These are phyloP conservation scores for Muntiacus muntjak DNA, from an alignment of 2,113 vertebrate genomes.

Conservation along the genomic window DNA sequence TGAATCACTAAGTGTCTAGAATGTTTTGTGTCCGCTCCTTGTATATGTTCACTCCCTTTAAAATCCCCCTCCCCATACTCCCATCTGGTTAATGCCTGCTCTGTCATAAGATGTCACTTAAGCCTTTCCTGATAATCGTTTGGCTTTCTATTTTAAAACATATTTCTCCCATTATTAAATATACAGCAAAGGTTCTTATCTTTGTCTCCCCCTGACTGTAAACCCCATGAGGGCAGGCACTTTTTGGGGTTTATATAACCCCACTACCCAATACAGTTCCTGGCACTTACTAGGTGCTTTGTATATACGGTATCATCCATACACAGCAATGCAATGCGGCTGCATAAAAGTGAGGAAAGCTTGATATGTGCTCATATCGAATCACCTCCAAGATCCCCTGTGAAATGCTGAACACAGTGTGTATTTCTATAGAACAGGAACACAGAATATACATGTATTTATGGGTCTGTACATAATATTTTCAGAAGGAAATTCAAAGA, in stretches of 20 bases:
- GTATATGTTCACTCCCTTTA: background rate
- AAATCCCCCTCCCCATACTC: background rate
- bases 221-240: background rate
- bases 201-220: background rate
- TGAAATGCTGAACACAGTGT: background rate
- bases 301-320: background rate
- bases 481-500: constrained; percentile 8
- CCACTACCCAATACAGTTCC: background rate
- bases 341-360: background rate
- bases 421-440: background rate
- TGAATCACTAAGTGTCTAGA: background rate
- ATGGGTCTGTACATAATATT: background rate
- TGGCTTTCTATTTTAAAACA: background rate
- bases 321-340: background rate
- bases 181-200: background rate
- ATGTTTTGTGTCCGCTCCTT: background rate
- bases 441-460: background rate
- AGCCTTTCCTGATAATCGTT: background rate
- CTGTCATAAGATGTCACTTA: background rate
- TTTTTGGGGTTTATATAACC: background rate
- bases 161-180: background rate
- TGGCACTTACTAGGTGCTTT: background rate
- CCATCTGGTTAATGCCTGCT: background rate
- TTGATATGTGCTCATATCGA: background rate
- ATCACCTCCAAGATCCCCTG: background rate